Evolutionary conservation across 2,888 invertebrate species (phyloP), one percentile per base, ranked within the genome.

Genomic region (Aphidoletes aphidimyza): DNA sequence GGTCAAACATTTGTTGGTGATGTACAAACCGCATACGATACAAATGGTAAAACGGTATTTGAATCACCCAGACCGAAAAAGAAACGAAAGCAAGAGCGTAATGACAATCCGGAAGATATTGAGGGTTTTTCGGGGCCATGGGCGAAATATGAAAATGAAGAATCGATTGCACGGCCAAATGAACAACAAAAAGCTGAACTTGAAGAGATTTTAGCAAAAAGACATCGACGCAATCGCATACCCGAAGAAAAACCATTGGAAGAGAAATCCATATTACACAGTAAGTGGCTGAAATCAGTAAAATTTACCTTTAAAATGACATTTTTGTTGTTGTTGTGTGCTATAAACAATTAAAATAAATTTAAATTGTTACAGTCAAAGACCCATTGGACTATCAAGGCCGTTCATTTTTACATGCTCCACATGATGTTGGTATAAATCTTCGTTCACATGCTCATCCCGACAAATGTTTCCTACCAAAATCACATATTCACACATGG

Each of bases 121-220:
- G 97, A 95, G 69, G 98, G 98, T 0, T 99, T 98, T 89, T 91
- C 98, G 0, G 99, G 99, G 0, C 99, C 99, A 0, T 99, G 99
- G 99, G 99, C 97, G 85, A 96, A 96, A 84, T 99, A 93, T 90
- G 93, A 94, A 11, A 97, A 98, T 88, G 99, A 99, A 90, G 92
- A 94, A 87, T 94, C 95, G 85, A 92, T 97, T 0, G 94, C 97
- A 88, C 96, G 95, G 89, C 99, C 99, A 0, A 94, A 95, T 85
- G 97, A 97, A 85, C 97, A 98, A 87, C 97, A 98, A 88, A 95
- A 97, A 69, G 97, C 96, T 26, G 98, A 97, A 88, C 90, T 99
- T 84, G 98, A 98, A 89, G 99, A 98, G 90, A 95, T 98, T 88
- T 91, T 97, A 84, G 95, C 97, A 0, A 98, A 98, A 90, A 92